These are phyloP conservation scores for Drosophila tanythrix DNA, from an alignment of 2,888 invertebrate species.

Conservation along the genomic window DNA sequence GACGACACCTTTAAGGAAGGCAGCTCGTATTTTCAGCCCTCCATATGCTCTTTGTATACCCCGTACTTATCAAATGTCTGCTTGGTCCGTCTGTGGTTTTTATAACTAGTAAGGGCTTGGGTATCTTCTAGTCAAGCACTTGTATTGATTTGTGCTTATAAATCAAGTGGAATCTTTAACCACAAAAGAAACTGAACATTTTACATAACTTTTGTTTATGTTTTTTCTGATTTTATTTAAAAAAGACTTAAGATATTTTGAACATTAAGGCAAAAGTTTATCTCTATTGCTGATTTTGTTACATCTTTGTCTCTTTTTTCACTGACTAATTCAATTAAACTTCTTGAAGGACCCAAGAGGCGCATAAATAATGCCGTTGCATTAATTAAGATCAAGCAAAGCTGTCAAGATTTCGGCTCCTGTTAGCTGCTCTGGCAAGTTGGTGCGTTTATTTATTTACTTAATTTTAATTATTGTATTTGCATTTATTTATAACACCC, in stretches of 20 bases:
- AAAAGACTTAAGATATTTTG: constrained; percentile 28
- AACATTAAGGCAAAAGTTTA: constrained; percentile 21
- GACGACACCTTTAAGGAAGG: constrained; percentile 17
- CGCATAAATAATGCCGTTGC: constrained; percentile 69
- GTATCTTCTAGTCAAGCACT: not conserved
- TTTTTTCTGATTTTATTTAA: not conserved
- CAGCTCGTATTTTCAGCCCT: no score
- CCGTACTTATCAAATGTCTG: not conserved
- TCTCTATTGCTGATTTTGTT: constrained; percentile 30
- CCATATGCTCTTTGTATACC: not conserved
- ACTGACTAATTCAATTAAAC: constrained; percentile 71
- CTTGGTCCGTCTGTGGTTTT: not conserved
- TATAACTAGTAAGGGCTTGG: not conserved
- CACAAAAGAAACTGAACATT: constrained; percentile 26
- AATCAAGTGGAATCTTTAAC: constrained; percentile 52
- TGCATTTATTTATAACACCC: constrained; percentile 49
- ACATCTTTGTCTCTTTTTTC: constrained; percentile 10
- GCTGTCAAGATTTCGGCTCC: constrained; percentile 21
- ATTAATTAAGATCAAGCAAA: constrained; percentile 64
- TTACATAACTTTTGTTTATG: constrained; percentile 13
- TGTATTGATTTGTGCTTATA: constrained; percentile 32
- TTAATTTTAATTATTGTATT: constrained; percentile 72
- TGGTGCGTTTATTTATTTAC: constrained; percentile 60
- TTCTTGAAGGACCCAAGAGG: constrained; percentile 37
- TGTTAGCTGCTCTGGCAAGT: constrained; percentile 11